Evolutionary conservation across 2,888 invertebrate species (phyloP), one percentile per base, ranked within the genome.

Genomic region (Nymphalis urticae): DNA sequence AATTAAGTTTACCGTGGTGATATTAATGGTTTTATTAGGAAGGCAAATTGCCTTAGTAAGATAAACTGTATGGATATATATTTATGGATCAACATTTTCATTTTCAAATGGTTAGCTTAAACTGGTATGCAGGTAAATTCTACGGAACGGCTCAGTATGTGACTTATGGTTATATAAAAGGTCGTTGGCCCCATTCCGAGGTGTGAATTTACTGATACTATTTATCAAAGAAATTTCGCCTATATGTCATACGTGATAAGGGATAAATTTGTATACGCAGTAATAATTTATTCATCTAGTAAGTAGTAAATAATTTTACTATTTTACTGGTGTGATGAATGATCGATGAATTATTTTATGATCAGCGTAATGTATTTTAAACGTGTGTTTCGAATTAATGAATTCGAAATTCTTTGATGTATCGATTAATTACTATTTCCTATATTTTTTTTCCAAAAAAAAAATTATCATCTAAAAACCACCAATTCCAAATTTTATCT

Each of bases 141-240:
- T 69, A 70, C 16, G 60, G 60, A 54, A 70, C 60, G 69, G 62
- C 58, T 66, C 51, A 58, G 51, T 62, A 65, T 65, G 64, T 69
- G 69, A 54, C 47, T 66, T 68, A 70, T 67, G 68, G 65, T 65
- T 71, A 68, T 63, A 69, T 69, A 66, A 71, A 69, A 64, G 86
- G 82, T 84, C 85, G 71, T 80, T 81, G 85, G 79, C 87, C 82
- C 82, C 82, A 83, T 83, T 85, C 79, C 77, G 72, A 70, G 59
- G 69, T 72, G 74, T 75, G 67, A 69, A 71, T 63, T 48, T 59
- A 65, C 48, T 27, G 71, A 71, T 21, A 66, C 36, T 24, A 21
- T 48, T 21, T 16, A 58, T 53, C 27, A 64, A 24, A 19, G 66
- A 51, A 61, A 61, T 47, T 17, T 59, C 53, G 32, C 21, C 60